Base-by-base conservation (phyloP, 2,888 invertebrate genomes). In the Hemistola chrysoprasaria region DNA sequence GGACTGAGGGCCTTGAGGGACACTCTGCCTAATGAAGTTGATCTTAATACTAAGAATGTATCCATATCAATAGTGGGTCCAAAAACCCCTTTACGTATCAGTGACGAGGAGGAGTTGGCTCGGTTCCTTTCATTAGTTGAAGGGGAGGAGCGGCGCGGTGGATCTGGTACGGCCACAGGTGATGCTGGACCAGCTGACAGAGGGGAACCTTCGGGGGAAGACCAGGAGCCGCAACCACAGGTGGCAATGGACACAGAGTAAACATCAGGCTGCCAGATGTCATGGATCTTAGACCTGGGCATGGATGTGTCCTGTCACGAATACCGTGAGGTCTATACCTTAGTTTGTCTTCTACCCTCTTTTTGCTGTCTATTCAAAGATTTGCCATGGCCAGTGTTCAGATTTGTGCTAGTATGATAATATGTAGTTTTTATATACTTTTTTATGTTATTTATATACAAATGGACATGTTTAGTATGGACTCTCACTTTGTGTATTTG, bases 21-120 rank as follows among this genome's bases (percentile, higher is more conserved):
- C 70, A 98, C 99, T 1, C 82, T 99, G 59, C 98, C 99, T 0
- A 98, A 97, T 73, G 99, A 99, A 86, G 93, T 96, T 37, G 98
- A 98, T 76, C 91, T 98, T 10, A 96, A 94, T 37, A 94, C 92
- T 25, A 98, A 95, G 94, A 97, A 97, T 70, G 98, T 98, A 21
- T 97, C 98, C 0, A 95, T 99, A 65, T 97, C 96, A 0, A 91
- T 97, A 40, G 98, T 98, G 1, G 98, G 98, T 1, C 94, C 96
- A 56, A 94, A 92, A 50, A 93, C 92, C 11, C 90, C 93, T 0
- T 95, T 99, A 57, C 93, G 93, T 47, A 93, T 97, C 40, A 90
- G 95, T 41, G 93, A 94, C 44, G 97, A 98, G 64, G 91, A 94
- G 1, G 94, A 95, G 36, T 55, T 87, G 22, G 39, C 64, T 0